These are phyloP conservation scores for Erebia epiphron DNA, from an alignment of 2,888 invertebrate species.

Conservation along the genomic window DNA sequence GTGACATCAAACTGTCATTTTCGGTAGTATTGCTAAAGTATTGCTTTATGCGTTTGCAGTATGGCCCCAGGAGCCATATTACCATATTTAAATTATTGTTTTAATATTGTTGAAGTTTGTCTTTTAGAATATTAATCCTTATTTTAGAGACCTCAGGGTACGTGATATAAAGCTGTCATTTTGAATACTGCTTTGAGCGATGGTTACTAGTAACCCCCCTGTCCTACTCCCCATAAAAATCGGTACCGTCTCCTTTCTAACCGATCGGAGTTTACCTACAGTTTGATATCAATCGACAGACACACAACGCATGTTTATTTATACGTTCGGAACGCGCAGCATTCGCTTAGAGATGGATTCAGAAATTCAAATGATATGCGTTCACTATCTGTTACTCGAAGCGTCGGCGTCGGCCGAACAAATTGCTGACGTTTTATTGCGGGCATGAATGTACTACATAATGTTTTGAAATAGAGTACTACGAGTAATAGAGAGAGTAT, in stretches of 20 bases:
- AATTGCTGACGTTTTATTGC: not conserved
- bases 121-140: no score
- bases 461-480: slow-evolving; percentile 1
- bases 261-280: not conserved
- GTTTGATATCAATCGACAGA: slow-evolving; percentile 12
- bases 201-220: no score
- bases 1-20: no score
- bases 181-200: no score
- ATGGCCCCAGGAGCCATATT: no score
- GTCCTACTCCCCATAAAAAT: no score
- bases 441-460: slow-evolving; percentile 1
- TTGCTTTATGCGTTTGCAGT: no score
- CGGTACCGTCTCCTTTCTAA: not conserved
- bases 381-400: slow-evolving; percentile 1
- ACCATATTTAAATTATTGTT: no score
- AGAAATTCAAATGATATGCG: slow-evolving; percentile 4
- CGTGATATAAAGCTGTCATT: no score
- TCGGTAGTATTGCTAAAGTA: no score
- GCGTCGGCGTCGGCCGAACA: slow-evolving; percentile 3
- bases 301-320: slow-evolving; percentile 8
- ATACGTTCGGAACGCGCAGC: not conserved
- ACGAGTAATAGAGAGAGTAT: not conserved
- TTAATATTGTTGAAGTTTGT: no score
- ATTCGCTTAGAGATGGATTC: slow-evolving; percentile 4
- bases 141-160: no score